These are phyloP conservation scores for Caracal caracal DNA, from an alignment of 2,113 vertebrate species.

Conservation along the genomic window DNA sequence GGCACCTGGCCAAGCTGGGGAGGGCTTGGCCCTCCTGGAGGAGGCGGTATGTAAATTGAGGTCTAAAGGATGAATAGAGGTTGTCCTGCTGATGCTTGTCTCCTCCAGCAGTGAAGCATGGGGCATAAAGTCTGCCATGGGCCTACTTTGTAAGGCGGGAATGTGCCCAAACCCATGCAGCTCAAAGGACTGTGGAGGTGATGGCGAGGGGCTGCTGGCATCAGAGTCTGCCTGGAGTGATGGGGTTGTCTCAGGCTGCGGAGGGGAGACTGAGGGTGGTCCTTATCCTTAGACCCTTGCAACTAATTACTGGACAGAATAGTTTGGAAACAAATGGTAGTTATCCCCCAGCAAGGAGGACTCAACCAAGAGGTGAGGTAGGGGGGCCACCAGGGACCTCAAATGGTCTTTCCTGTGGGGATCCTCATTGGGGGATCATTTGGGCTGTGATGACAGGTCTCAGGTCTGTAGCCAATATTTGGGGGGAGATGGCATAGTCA, in stretches of 20 bases:
- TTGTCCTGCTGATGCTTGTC: not conserved
- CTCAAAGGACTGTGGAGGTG: not conserved
- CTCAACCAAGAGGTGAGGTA: not conserved
- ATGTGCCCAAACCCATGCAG: not conserved
- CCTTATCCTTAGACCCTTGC: not conserved
- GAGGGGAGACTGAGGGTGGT: not conserved
- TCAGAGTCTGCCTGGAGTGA: not conserved
- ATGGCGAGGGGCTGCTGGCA: rapidly evolving
- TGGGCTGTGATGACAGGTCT: not conserved
- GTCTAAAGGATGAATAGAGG: not conserved
- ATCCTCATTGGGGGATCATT: not conserved
- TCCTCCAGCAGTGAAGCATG: not conserved
- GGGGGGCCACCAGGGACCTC: not conserved
- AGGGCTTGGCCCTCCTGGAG: not conserved
- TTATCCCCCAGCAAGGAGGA: not conserved
- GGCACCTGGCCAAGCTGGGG: not conserved
- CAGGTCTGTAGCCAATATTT: not conserved
- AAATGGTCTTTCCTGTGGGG: not conserved
- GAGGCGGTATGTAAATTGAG: not conserved
- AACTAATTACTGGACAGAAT: not conserved
- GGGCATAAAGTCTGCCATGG: not conserved
- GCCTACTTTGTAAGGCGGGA: not conserved
- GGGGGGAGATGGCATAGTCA: not conserved
- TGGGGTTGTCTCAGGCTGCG: not conserved
- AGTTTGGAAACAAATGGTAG: not conserved